These are phyloP conservation scores for Carassius auratus DNA, from an alignment of 2,113 vertebrate genomes.

Conservation along the genomic window DNA sequence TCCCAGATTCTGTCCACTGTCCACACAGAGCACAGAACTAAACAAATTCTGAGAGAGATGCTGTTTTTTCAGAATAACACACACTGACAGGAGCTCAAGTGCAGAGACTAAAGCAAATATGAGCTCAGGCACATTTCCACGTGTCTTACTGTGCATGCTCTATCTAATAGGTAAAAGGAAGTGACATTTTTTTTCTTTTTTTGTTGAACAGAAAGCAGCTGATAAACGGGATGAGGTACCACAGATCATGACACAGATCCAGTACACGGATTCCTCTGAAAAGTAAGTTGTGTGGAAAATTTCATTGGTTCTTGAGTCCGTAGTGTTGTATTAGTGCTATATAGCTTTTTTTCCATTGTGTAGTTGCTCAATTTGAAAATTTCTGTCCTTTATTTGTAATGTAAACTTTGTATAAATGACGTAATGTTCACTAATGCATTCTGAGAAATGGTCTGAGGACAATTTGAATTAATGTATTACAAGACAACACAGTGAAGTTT, in stretches of 20 bases:
- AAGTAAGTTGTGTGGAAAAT: conserved; percentile 75
- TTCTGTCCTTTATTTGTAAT: too few species aligned
- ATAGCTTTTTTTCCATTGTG: background rate
- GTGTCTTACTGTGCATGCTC: too few species aligned
- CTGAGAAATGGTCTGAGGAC: background rate
- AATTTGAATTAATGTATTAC: background rate
- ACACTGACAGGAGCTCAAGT: background rate
- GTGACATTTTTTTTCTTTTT: background rate
- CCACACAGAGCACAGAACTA: background rate
- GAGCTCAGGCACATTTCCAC: too few species aligned
- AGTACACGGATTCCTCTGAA: conserved; percentile 82
- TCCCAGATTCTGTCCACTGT: background rate
- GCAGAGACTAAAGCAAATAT: background rate
- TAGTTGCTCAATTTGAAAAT: background rate
- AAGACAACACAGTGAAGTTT: background rate
- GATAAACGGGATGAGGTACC: conserved; percentile 75
- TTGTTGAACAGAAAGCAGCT: conserved; percentile 75
- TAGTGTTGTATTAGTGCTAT: background rate
- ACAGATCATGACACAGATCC: conserved; percentile 84
- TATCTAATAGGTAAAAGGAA: background rate
- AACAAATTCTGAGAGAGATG: background rate
- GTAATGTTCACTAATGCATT: background rate
- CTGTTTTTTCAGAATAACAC: conserved; percentile 12
- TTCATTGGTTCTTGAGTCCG: background rate
- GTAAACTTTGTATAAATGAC: background rate